phyloP scores from a whole-genome alignment of 2,888 invertebrate species.

The Drosophila meridionalis region DNA sequence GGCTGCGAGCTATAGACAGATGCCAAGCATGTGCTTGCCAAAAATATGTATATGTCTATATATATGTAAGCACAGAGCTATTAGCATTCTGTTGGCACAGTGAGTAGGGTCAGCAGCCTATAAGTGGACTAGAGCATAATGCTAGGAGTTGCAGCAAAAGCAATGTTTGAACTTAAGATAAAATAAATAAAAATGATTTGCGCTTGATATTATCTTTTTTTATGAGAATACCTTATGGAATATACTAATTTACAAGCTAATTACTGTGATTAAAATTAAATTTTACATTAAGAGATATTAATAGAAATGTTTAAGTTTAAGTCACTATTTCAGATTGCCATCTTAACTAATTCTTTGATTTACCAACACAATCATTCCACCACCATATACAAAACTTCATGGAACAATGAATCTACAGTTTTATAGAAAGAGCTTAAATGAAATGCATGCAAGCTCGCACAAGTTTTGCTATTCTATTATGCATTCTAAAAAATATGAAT shows the following conservation, averaged over 20 bases:
- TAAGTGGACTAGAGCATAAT: not conserved
- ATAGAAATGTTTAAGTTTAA: no score
- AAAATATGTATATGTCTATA: constrained; percentile 14
- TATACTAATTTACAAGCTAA: no score
- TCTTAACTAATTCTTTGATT: no score
- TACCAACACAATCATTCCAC: no score
- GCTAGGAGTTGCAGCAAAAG: constrained; percentile 4
- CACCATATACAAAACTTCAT: no score
- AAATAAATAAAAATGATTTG: not conserved
- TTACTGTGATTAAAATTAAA: no score
- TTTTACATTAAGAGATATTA: no score
- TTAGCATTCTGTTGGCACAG: constrained; percentile 43
- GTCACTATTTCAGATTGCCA: no score
- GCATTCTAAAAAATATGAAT: not conserved
- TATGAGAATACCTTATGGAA: no score
- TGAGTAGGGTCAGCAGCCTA: constrained; percentile 12
- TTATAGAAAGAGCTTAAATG: not conserved
- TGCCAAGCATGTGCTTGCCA: constrained; percentile 43
- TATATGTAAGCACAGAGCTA: constrained; percentile 31
- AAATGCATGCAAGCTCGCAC: not conserved
- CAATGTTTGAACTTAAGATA: not conserved
- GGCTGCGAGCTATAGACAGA: constrained; percentile 22
- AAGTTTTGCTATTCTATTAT: not conserved
- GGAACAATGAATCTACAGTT: not conserved
- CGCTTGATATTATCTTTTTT: not conserved